Percentiles rank a stretch among this genome's conserved stretches.
These are phyloP conservation scores for Leptogaster cylindrica DNA, from an alignment of 2,888 invertebrate species.

Conservation along the genomic window DNA sequence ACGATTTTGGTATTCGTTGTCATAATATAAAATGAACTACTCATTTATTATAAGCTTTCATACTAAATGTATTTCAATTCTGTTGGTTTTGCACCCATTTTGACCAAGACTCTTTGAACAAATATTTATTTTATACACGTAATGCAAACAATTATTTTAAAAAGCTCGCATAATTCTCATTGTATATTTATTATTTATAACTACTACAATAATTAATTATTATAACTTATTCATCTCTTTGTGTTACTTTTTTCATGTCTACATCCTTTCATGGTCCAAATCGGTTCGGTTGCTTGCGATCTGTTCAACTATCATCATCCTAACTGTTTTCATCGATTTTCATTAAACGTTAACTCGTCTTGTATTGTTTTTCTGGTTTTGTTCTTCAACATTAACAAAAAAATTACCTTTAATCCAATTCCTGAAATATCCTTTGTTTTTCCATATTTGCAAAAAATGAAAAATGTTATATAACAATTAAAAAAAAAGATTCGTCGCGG, in stretches of 20 bases:
- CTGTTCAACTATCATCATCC: conserved; percentile 18
- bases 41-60: no score
- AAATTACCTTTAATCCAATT: not conserved
- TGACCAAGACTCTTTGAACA: no score
- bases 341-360: conserved; percentile 4
- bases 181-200: not conserved
- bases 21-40: no score
- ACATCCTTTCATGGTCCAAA: conserved; percentile 5
- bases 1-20: no score
- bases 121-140: not conserved
- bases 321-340: conserved; percentile 6
- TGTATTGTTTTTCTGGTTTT: conserved; percentile 1
- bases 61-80: no score
- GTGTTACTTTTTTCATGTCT: conserved; percentile 18
- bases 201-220: conserved; percentile 15
- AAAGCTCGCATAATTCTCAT: no score
- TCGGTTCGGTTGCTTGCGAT: conserved; percentile 1
- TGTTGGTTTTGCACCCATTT: no score
- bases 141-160: not conserved
- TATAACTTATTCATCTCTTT: conserved; percentile 10
- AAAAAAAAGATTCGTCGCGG: conserved; percentile 67
- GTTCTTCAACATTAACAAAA: not conserved
- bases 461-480: no score
- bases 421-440: not conserved
- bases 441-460: not conserved